Percentiles rank a stretch among this genome's conserved stretches.
Conservation (phyloP, 2,113 vertebrate species). For the Nyctibius bracteatus region DNA sequence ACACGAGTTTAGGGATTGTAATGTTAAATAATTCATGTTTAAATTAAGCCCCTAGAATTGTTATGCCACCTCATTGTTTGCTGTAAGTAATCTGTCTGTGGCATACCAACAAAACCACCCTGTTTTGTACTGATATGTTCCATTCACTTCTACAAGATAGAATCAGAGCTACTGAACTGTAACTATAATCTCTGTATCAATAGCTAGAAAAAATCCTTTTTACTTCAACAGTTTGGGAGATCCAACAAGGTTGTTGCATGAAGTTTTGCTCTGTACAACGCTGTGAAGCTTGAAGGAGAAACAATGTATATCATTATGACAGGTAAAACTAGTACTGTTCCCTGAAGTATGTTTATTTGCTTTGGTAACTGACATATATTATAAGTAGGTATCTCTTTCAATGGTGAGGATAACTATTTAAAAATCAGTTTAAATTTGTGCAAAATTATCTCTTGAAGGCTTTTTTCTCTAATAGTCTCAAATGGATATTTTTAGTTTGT, state of each 20-base stretch:
- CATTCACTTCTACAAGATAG: not conserved
- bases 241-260: not conserved
- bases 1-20: not conserved
- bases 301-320: not conserved
- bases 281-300: not conserved
- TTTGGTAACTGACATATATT: not conserved
- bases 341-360: not conserved
- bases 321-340: not conserved
- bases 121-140: not conserved
- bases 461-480: not conserved
- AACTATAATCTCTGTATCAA: not conserved
- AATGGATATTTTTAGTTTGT: not conserved
- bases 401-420: not conserved
- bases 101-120: not conserved
- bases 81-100: not conserved
- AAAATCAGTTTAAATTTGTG: not conserved
- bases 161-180: not conserved
- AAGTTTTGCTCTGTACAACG: not conserved
- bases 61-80: not conserved
- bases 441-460: not conserved
- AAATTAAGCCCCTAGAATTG: not conserved
- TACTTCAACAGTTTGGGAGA: not conserved
- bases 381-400: not conserved
- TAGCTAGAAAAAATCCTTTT: not conserved
- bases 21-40: not conserved